Evolutionary conservation across 2,113 vertebrate species (phyloP), one percentile per base, ranked within the genome.

Genomic region (Pteruthius melanotis): DNA sequence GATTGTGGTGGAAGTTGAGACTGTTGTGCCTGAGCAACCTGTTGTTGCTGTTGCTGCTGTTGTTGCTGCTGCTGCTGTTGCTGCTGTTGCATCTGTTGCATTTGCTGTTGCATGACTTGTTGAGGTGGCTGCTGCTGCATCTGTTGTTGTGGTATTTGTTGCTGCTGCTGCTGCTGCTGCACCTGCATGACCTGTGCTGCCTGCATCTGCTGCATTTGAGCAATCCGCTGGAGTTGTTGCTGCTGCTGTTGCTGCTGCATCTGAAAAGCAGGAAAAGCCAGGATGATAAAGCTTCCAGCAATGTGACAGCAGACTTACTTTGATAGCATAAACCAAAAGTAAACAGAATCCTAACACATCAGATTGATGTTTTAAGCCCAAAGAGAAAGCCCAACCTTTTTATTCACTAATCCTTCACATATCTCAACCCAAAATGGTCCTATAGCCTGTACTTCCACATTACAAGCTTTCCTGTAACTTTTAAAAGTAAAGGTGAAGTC

Each of bases 61-160:
- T 95, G 95, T 5, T 95, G 94, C 2, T 95, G 97, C 28, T 98
- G 98, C 11, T 98, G 98, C 27, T 98, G 98, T 2, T 98, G 97
- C 11, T 98, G 97, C 80, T 98, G 98, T 31, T 98, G 98, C 54
- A 98, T 96, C 56, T 98, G 98, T 28, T 98, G 98, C 14, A 98
- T 97, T 33, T 98, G 98, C 81, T 98, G 98, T 10, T 98, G 98
- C 71, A 98, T 96, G 39, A 97, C 82, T 92, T 98, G 98, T 4
- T 98, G 95, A 78, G 98, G 96, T 86, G 97, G 96, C 39, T 98
- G 98, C 71, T 98, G 98, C 65, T 98, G 98, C 56, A 98, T 97
- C 18, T 98, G 97, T 11, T 98, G 98, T 7, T 97, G 98, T 17
- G 97, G 97, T 18, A 98, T 94, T 17, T 97, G 97, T 4, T 98